Base-by-base conservation (phyloP, 2,888 invertebrate species). In the Xylophagus ater region DNA sequence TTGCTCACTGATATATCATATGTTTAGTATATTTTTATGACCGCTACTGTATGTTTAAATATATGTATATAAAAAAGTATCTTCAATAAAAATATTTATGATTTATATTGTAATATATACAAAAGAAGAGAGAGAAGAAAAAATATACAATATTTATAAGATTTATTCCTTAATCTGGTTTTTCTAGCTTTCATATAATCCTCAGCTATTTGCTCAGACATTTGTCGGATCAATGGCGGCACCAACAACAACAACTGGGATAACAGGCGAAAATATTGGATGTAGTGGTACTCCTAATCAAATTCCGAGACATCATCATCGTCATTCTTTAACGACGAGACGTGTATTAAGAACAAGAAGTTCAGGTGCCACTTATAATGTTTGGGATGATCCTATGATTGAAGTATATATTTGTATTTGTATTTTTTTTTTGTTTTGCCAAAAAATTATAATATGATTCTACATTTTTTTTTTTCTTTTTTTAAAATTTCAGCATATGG, bases 381-480 rank as follows among this genome's bases (percentile, higher is more conserved):
- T 65, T 33, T 63, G 60, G 58, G 65, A 65, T 46, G 64, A 65
- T 43, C 60, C 62, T 36, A 54, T 60, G 54, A 56, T 65, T 51
- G 65, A 65, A 58, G 64, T 65, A 40, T 56, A 52, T 45, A 24
- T 8, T 6, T 31, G 20, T 28, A 19, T 26, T 26, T 18, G 10
- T 24, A 13, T 24, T 12, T 34, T 17, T 34, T 24, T 24, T 19
- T 24, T 9, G 2, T 17, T 4, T 31, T 12, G 3, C n/a, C 12
- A 6, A 24, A 8, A 26, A 35, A 24, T 12, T n/a, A 13, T 13
- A 26, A 17, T 14, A 13, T 18, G 4, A 5, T 17, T 24, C 8
- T 37, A 13, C 14, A 9, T 9, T 10, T 14, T 9, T 6, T 20
- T 12, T 20, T 17, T 34, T 25, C 21, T 21, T 23, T 25, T 7